Conservation (phyloP, 2,888 invertebrate species). For the Drymonia ruficornis region DNA sequence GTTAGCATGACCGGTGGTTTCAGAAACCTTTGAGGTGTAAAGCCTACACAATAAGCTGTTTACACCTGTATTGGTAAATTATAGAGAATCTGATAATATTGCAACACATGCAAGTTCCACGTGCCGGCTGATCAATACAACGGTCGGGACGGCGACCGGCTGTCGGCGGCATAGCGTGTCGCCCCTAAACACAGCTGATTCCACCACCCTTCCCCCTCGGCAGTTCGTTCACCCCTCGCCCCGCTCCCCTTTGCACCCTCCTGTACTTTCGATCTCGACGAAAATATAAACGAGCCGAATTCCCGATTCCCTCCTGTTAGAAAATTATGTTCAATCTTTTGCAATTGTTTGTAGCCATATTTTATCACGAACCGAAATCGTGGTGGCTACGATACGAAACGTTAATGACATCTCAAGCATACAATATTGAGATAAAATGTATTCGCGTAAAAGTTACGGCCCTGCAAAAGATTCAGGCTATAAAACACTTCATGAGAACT, state of each 20-base stretch:
- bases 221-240: conserved; percentile 73
- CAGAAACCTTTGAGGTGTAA: conserved; percentile 24
- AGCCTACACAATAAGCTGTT: conserved; percentile 8
- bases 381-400: conserved; percentile 50
- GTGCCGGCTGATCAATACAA: conserved; percentile 75
- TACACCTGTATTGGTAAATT: background rate
- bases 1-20: conserved; percentile 18
- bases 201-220: conserved; percentile 64
- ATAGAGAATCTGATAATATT: conserved; percentile 25
- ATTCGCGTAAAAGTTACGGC: conserved; percentile 56
- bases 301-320: conserved; percentile 35
- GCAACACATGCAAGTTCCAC: conserved; percentile 64
- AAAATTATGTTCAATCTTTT: conserved; percentile 26
- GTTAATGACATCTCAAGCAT: conserved; percentile 19
- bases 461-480: conserved; percentile 52
- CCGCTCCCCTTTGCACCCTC: conserved; percentile 54
- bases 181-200: conserved; percentile 82
- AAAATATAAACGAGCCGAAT: conserved; percentile 41
- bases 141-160: conserved; percentile 81
- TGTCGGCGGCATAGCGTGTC: conserved; percentile 73
- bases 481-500: conserved; percentile 41
- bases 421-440: conserved; percentile 51
- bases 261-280: conserved; percentile 63
- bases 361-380: conserved; percentile 42
- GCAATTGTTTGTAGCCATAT: conserved; percentile 2